Evolutionary conservation across 2,797 vertebrate species (phyloP).

Genomic region (Sorex maritimensis): DNA sequence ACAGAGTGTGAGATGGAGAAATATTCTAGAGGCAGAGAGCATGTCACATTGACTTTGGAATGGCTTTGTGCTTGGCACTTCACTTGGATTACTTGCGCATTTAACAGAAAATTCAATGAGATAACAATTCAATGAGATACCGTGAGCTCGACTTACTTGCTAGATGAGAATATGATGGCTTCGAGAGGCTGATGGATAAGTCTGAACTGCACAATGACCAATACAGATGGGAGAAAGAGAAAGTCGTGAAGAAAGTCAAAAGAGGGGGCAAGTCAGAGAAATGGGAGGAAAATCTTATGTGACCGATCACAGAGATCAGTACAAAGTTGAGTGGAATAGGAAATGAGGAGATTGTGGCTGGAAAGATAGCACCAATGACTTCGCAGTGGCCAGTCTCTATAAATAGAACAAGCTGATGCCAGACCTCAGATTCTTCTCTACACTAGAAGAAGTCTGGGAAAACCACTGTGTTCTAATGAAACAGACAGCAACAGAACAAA

Average conservation of each 20-base stretch:
- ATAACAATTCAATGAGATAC: neutral
- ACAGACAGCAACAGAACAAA: neutral
- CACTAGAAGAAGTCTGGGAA: neutral
- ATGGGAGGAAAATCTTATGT: slow-evolving; percentile 12
- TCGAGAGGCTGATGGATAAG: neutral
- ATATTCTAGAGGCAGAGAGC: too few relatives aligned
- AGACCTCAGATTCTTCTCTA: neutral
- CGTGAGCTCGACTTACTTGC: neutral
- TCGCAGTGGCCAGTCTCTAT: neutral
- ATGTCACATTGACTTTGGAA: neutral
- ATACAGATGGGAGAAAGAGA: neutral
- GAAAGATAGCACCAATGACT: neutral
- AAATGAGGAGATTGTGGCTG: slow-evolving; percentile 7
- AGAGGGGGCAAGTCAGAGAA: neutral
- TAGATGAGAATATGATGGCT: neutral
- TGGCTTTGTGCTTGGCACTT: neutral
- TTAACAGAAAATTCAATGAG: neutral
- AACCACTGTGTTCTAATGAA: neutral
- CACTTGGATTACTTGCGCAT: slow-evolving; percentile 4
- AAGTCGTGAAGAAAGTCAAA: neutral
- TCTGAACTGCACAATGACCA: neutral
- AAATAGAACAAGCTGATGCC: neutral
- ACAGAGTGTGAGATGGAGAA: neutral
- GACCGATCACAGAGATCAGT: too few relatives aligned
- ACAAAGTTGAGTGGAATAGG: neutral